Base-by-base conservation (phyloP, 2,888 invertebrate species). In the Acanthosepion pharaonis region DNA sequence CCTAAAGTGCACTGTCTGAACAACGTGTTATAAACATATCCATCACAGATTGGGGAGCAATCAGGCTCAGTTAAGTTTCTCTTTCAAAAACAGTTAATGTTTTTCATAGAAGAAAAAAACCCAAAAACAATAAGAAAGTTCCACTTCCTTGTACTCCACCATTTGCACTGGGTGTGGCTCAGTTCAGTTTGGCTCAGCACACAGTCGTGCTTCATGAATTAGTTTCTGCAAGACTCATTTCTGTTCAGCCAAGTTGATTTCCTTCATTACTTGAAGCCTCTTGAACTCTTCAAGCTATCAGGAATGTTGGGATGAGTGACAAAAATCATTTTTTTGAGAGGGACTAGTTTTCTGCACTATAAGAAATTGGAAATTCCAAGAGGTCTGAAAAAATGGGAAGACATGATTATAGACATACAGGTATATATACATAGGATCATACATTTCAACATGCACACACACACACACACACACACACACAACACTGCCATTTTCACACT, bases 11-110 rank as follows among this genome's bases (percentile, higher is more conserved):
- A 78, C 78, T 33, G 78, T 78, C 78, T 78, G 78, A 78, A 78
- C 78, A n/a, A 78, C 78, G n/a, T 78, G 78, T 78, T 78, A 78
- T 78, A 78, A 78, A 78, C 78, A 78, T 78, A 78, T 78, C 78
- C 78, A 78, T 78, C 78, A 78, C 78, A 78, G 78, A 78, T 33
- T 33, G 78, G n/a, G n/a, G n/a, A 78, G 78, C 78, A 78, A 78
- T 78, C 78, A 78, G n/a, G n/a, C 15, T 78, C 78, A 78, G 78
- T 78, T n/a, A n/a, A 78, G 78, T 78, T 78, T 78, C 78, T 78
- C 78, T 78, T 78, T 78, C 78, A 78, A 78, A 78, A 78, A 78
- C 78, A n/a, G 78, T 78, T 78, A 78, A 78, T 78, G 78, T 78
- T 78, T 78, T 78, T 18, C 78, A 78, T 78, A 3, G 15, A 78